A percentile compares a stretch with the other conserved stretches of the same genome.
phyloP scores from a whole-genome alignment of 1,140 invertebrate species.

The Atta cephalotes region DNA sequence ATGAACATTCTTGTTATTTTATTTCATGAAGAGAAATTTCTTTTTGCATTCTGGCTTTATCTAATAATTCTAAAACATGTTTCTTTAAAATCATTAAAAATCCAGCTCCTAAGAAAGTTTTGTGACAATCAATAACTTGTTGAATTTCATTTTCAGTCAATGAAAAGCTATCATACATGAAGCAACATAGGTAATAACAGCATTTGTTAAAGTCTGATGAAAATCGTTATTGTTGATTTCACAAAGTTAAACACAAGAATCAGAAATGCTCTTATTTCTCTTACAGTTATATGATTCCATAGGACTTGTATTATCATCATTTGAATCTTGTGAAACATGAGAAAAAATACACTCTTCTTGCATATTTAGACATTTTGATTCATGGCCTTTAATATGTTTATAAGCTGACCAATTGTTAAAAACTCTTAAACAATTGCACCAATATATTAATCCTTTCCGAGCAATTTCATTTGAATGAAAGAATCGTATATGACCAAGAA shows the following conservation, averaged over 20 bases:
- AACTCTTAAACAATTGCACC: not conserved
- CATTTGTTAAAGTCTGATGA: conserved; percentile 20
- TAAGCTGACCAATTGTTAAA: conserved; percentile 14
- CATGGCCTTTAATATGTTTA: conserved; percentile 1
- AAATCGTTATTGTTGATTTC: conserved; percentile 26
- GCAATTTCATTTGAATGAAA: conserved; percentile 32
- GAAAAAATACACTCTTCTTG: not conserved
- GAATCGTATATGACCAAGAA: conserved; percentile 17
- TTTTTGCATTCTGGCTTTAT: conserved; percentile 14
- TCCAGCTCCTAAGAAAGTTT: conserved; percentile 20
- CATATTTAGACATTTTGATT: not conserved
- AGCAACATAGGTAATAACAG: conserved; percentile 24
- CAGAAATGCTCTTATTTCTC: not conserved
- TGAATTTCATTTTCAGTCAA: not conserved
- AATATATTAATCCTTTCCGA: conserved; percentile 7
- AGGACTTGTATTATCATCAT: not conserved
- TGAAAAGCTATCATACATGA: conserved; percentile 27
- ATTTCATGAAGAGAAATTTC: conserved; percentile 16
- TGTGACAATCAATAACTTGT: conserved; percentile 11
- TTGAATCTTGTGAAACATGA: not conserved
- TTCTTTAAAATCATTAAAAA: conserved; percentile 18
- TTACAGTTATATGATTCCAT: not conserved
- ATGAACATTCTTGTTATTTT: not conserved
- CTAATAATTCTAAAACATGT: conserved; percentile 19
- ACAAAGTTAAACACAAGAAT: not conserved